phyloP scores from a whole-genome alignment of 64 coral and sea anemone genomes.

The Montipora sp. region DNA sequence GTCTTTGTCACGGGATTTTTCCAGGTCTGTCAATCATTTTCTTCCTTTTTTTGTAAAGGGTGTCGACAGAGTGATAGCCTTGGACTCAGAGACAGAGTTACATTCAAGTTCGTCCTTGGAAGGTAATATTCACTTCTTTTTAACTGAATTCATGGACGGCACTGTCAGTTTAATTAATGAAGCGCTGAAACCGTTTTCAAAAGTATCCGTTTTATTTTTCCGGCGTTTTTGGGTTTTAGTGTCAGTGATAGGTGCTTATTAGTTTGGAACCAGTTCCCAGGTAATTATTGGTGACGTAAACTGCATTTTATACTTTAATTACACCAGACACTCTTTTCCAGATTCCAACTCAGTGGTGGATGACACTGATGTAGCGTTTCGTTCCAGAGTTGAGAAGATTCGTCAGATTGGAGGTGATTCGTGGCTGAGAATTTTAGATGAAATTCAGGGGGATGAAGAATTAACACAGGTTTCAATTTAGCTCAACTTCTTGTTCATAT shows the following conservation, averaged over 20 bases:
- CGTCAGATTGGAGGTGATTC: slow-evolving; percentile 87
- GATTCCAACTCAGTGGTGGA: slow-evolving; percentile 57
- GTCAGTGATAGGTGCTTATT: no score
- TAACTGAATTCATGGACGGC: background rate
- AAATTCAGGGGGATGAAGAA: slow-evolving; percentile 73
- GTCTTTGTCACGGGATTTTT: background rate
- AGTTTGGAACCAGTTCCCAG: no score
- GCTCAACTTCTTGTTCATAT: background rate
- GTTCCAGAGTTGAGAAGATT: slow-evolving; percentile 96
- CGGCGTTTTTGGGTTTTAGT: no score
- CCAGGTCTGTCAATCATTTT: background rate
- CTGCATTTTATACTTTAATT: no score
- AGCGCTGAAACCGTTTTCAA: no score
- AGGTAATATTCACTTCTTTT: slow-evolving; percentile 1
- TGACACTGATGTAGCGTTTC: slow-evolving; percentile 77
- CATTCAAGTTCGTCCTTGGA: slow-evolving; percentile 17
- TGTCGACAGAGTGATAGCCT: slow-evolving; percentile 71
- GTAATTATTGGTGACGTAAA: no score
- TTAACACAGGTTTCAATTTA: background rate
- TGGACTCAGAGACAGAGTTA: slow-evolving; percentile 36
- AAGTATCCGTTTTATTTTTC: no score
- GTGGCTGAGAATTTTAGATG: slow-evolving; percentile 86
- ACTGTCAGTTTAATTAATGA: background rate
- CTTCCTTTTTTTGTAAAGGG: slow-evolving; percentile 49
- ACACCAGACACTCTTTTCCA: background rate